Percentiles rank a stretch among this genome's conserved stretches.
These are phyloP conservation scores for Onthophagus taurus DNA, from an alignment of 1,140 invertebrate species.

Conservation along the genomic window DNA sequence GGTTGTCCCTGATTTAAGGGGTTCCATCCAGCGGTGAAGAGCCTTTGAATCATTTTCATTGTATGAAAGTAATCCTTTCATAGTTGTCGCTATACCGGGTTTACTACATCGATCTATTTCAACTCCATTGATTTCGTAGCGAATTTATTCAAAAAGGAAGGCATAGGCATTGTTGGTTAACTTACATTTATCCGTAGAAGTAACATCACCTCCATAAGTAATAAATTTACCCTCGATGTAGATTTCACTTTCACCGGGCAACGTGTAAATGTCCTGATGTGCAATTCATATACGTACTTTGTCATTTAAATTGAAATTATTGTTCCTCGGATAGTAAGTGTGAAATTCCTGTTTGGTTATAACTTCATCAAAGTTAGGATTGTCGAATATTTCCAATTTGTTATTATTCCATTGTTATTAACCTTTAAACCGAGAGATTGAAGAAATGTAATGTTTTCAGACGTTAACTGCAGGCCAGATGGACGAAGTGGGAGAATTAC, in stretches of 20 bases:
- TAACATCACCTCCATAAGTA: conserved; percentile 7
- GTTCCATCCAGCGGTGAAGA: conserved; percentile 29
- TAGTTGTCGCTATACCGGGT: conserved; percentile 33
- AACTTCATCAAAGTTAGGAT: not conserved
- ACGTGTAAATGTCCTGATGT: conserved; percentile 21
- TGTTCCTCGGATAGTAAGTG: conserved; percentile 16
- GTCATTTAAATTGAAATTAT: conserved; percentile 18
- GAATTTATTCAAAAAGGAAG: conserved; percentile 39
- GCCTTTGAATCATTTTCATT: conserved; percentile 16
- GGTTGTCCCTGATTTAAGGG: not conserved
- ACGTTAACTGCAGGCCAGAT: conserved; percentile 5
- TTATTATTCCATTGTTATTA: conserved; percentile 6
- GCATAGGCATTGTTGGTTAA: conserved; percentile 35
- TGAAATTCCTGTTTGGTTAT: conserved; percentile 14
- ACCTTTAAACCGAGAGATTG: not conserved
- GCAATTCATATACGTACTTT: conserved; percentile 24
- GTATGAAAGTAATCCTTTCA: conserved; percentile 34
- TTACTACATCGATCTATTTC: conserved; percentile 38
- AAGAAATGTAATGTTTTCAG: not conserved
- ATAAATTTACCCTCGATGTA: conserved; percentile 27
- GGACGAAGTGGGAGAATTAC: too few relatives aligned
- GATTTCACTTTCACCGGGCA: conserved; percentile 8
- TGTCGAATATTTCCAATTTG: conserved; percentile 2
- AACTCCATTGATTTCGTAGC: conserved; percentile 38
- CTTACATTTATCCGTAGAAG: not conserved